These are phyloP conservation scores for Sitophilus oryzae DNA, from an alignment of 1,140 invertebrate species.

Conservation along the genomic window DNA sequence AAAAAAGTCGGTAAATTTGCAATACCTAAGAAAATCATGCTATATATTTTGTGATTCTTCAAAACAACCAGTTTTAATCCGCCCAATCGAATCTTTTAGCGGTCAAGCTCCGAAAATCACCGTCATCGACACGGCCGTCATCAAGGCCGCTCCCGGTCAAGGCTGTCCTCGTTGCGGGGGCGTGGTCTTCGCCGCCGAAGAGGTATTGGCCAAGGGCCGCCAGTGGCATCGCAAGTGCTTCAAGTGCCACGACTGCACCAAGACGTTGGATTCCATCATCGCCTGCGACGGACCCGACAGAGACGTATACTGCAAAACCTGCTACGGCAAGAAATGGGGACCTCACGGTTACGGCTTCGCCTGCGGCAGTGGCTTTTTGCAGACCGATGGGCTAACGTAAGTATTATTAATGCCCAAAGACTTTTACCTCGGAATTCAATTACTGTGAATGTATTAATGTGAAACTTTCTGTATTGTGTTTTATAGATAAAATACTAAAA, in stretches of 20 bases:
- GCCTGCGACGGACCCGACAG: constrained; percentile 85
- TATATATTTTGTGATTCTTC: too few relatives aligned
- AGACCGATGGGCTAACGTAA: constrained; percentile 81
- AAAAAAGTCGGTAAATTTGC: too few relatives aligned
- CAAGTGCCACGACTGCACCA: constrained; percentile 90
- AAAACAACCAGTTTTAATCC: too few relatives aligned
- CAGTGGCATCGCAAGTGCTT: constrained; percentile 98
- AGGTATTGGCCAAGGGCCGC: constrained; percentile 77
- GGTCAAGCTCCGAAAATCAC: constrained; percentile 65
- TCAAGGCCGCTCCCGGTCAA: constrained; percentile 75
- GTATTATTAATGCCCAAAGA: too few relatives aligned
- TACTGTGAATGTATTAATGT: too few relatives aligned
- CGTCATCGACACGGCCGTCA: constrained; percentile 70
- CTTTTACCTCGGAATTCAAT: too few relatives aligned
- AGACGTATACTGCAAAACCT: constrained; percentile 90
- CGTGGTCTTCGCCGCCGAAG: constrained; percentile 84
- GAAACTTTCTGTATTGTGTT: too few relatives aligned
- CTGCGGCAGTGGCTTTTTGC: constrained; percentile 87
- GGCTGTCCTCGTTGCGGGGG: constrained; percentile 87
- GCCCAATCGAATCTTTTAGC: too few relatives aligned
- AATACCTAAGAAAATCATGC: too few relatives aligned
- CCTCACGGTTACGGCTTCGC: constrained; percentile 93
- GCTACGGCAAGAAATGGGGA: constrained; percentile 89
- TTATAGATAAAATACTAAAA: too few relatives aligned
- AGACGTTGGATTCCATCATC: constrained; percentile 87